Conservation (phyloP, 2,888 invertebrate genomes). For the Trissolcus brochymenae region DNA sequence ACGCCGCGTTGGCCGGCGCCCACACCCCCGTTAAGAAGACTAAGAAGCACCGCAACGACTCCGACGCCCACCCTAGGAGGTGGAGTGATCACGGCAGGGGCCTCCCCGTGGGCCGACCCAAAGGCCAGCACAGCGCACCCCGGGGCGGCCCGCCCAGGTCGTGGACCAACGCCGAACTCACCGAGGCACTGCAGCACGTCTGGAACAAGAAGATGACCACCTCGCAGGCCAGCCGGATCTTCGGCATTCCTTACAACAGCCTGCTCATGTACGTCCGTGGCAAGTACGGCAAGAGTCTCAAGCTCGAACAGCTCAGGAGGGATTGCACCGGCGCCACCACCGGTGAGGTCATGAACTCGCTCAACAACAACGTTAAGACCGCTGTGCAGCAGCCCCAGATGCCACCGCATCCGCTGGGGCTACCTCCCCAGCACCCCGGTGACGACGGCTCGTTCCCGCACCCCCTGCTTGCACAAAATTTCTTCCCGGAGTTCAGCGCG, state of each 20-base stretch:
- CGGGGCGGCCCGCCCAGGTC: conserved; percentile 93
- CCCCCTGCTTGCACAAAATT: conserved; percentile 82
- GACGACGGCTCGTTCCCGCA: conserved; percentile 68
- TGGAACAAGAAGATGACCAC: conserved; percentile 98
- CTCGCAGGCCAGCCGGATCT: conserved; percentile 92
- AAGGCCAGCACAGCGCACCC: conserved; percentile 94
- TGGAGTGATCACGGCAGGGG: conserved; percentile 72
- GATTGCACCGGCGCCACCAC: conserved; percentile 90
- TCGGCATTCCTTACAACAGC: conserved; percentile 95
- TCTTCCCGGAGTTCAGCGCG: conserved; percentile 88
- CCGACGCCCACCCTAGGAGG: conserved; percentile 65
- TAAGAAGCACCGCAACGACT: conserved; percentile 69
- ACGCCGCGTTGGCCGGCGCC: conserved; percentile 62
- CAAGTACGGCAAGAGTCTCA: conserved; percentile 94
- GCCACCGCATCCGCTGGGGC: conserved; percentile 66
- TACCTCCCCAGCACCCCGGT: conserved; percentile 65
- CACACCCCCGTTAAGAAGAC: conserved; percentile 66
- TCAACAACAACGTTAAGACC: conserved; percentile 79
- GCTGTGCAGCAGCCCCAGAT: conserved; percentile 67
- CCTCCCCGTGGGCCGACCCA: conserved; percentile 85
- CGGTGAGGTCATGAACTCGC: conserved; percentile 80
- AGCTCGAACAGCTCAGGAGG: conserved; percentile 90
- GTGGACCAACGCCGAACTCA: conserved; percentile 94
- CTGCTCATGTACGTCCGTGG: conserved; percentile 94
- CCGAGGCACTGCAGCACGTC: conserved; percentile 93